Conservation (phyloP, 64 coral and sea anemone species). For the Platygyra sinensis region DNA sequence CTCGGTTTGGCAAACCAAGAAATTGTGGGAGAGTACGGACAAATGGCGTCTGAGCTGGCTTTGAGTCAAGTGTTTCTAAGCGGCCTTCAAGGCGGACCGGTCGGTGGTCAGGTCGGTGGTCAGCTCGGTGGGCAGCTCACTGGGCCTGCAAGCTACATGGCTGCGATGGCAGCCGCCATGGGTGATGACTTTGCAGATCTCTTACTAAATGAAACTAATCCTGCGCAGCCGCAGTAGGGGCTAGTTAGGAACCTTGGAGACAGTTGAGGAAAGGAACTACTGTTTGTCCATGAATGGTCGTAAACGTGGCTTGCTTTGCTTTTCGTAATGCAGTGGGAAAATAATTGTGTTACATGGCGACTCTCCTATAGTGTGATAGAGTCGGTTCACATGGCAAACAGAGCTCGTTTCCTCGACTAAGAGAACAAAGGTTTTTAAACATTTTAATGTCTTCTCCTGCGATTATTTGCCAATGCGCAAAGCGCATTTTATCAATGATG, state of each 20-base stretch:
- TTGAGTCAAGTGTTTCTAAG: constrained; percentile 41
- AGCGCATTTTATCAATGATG: background rate
- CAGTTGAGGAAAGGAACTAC: constrained; percentile 21
- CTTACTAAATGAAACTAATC: constrained; percentile 12
- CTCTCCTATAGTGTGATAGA: background rate
- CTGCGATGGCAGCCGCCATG: constrained; percentile 38
- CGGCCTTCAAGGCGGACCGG: constrained; percentile 25
- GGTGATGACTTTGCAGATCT: constrained; percentile 30
- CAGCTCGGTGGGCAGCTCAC: no score
- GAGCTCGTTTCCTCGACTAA: constrained; percentile 25
- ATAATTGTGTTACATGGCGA: background rate
- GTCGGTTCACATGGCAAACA: background rate
- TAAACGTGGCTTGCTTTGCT: background rate
- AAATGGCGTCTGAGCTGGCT: constrained; percentile 18
- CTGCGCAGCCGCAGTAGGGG: constrained; percentile 41
- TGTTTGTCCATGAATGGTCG: background rate
- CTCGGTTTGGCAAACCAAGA: constrained; percentile 42
- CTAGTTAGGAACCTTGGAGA: constrained; percentile 51
- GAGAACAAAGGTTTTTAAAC: background rate
- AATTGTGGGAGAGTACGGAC: constrained; percentile 32
- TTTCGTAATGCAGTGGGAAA: background rate
- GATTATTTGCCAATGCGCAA: background rate
- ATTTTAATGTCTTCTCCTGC: background rate
- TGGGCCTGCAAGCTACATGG: constrained; percentile 5
- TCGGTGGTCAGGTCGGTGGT: no score